Evolutionary conservation across 1,140 invertebrate species (phyloP).

Genomic region (Leptinotarsa undecemlineata): DNA sequence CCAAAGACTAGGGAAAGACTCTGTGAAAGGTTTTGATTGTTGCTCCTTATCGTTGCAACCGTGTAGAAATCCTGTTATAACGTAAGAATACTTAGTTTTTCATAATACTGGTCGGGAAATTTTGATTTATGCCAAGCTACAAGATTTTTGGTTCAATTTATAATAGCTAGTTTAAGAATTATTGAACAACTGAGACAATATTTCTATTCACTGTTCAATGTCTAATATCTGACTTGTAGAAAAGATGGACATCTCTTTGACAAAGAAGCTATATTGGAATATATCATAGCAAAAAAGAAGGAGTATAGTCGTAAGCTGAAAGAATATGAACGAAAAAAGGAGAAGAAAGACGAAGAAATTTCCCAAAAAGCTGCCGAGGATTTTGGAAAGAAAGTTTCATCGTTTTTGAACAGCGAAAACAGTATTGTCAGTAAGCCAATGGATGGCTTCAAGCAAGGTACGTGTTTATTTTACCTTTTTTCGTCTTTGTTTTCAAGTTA

Average conservation of each 20-base stretch:
- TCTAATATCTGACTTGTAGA: conserved; percentile 55
- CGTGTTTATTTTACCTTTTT: conserved; percentile 43
- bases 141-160: no score
- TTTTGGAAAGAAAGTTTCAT: conserved; percentile 69
- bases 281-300: conserved; percentile 93
- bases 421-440: conserved; percentile 65
- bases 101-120: neutral
- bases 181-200: no score
- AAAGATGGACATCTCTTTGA: conserved; percentile 95
- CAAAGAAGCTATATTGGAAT: conserved; percentile 95
- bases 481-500: no score
- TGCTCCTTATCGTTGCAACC: conserved; percentile 97
- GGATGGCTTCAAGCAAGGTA: conserved; percentile 57
- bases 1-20: conserved; percentile 91
- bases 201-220: no score
- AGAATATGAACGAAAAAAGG: conserved; percentile 89
- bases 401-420: conserved; percentile 78
- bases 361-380: conserved; percentile 71
- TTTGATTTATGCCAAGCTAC: no score
- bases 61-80: conserved; percentile 86
- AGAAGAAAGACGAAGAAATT: conserved; percentile 69
- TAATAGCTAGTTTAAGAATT: no score
- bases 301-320: conserved; percentile 89
- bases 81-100: conserved; percentile 60
- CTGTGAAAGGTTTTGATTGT: conserved; percentile 97